phyloP scores from a whole-genome alignment of 2,797 vertebrate species.

The Rallus crepitans region DNA sequence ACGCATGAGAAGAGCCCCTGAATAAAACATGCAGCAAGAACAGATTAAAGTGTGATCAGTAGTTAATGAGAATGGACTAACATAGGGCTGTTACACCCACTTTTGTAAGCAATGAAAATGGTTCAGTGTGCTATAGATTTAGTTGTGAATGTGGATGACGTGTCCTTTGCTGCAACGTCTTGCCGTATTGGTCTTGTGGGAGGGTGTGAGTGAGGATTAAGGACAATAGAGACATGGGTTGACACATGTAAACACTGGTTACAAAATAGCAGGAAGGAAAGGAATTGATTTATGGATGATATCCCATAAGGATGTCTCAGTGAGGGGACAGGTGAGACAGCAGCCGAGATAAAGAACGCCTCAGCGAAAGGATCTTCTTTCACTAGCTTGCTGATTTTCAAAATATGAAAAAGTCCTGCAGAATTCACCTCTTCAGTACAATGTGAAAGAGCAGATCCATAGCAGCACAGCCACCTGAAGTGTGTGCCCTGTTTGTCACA shows the following conservation, averaged over 20 bases:
- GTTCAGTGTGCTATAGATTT: constrained; percentile 25
- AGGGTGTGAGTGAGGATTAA: background rate
- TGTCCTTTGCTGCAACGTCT: constrained; percentile 15
- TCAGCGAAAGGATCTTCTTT: background rate
- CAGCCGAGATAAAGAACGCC: background rate
- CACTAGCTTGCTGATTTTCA: background rate
- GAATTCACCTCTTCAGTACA: background rate
- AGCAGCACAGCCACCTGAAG: background rate
- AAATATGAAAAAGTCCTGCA: background rate
- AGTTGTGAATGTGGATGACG: background rate
- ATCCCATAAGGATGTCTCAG: background rate
- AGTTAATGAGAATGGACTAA: constrained; percentile 12
- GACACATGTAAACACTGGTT: background rate
- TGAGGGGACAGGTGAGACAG: constrained; percentile 9
- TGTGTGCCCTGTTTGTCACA: background rate
- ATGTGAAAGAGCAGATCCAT: background rate
- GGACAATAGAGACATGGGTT: constrained; percentile 28
- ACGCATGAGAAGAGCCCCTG: background rate
- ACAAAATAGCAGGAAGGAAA: constrained; percentile 21
- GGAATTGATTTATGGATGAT: background rate
- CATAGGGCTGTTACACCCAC: background rate
- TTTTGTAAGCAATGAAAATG: constrained; percentile 50
- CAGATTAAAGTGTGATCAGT: constrained; percentile 11
- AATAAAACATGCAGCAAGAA: constrained; percentile 22
- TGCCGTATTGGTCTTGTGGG: constrained; percentile 7